Percentiles rank a stretch among this genome's conserved stretches.
Evolutionary conservation across 2,797 vertebrate species (phyloP).

Genomic region (Bryconaethiops microstoma): DNA sequence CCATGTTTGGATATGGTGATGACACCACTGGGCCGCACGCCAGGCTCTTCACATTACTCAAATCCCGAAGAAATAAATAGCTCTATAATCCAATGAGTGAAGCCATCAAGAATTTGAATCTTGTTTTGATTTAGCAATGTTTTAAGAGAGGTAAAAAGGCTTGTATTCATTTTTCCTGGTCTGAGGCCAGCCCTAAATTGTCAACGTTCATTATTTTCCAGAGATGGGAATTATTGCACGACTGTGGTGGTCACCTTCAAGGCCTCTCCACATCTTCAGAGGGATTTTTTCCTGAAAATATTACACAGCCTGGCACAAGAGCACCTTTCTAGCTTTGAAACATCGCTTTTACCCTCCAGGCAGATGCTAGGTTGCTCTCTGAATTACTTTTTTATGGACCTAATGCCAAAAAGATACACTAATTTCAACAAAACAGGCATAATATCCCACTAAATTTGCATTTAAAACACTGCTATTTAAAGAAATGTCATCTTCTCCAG

Average conservation of each 20-base stretch:
- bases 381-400: background rate
- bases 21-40: slow-evolving; percentile 26
- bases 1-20: slow-evolving; percentile 34
- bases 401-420: background rate
- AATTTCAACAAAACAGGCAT: background rate
- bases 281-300: slow-evolving; percentile 23
- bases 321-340: background rate
- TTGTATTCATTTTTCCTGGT: slow-evolving; percentile 39
- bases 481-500: background rate
- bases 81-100: slow-evolving; percentile 25
- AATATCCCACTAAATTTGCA: background rate
- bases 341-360: background rate
- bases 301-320: background rate
- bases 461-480: background rate
- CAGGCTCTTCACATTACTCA: slow-evolving; percentile 37
- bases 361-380: background rate
- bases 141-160: slow-evolving; percentile 30
- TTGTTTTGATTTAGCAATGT: slow-evolving; percentile 39
- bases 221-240: slow-evolving; percentile 8
- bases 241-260: slow-evolving; percentile 29
- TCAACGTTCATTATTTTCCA: slow-evolving; percentile 39
- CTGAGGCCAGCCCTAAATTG: slow-evolving; percentile 14
- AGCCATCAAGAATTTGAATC: slow-evolving; percentile 32
- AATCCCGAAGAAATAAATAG: slow-evolving; percentile 30
- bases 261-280: slow-evolving; percentile 14